phyloP scores from a whole-genome alignment of 1,140 invertebrate species.

The Euborellia annulipes region DNA sequence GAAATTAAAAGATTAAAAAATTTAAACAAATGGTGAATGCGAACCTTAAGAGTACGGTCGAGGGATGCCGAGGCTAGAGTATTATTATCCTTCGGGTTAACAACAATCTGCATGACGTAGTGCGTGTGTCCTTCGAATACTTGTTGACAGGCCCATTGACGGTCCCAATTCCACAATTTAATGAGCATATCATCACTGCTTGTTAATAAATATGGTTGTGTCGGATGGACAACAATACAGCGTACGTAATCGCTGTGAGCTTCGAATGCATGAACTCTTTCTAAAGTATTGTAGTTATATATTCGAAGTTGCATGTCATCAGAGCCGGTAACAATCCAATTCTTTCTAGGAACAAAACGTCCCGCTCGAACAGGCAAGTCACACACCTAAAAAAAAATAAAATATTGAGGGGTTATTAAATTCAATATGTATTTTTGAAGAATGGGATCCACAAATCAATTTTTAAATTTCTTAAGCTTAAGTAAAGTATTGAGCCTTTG shows the following conservation, averaged over 20 bases:
- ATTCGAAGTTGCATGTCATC: slow-evolving; percentile 92
- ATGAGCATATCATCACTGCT: slow-evolving; percentile 98
- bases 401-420: not conserved
- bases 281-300: slow-evolving; percentile 98
- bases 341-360: slow-evolving; percentile 92
- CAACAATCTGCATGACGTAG: slow-evolving; percentile 99
- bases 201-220: slow-evolving; percentile 91
- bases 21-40: slow-evolving; percentile 10
- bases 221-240: slow-evolving; percentile 92
- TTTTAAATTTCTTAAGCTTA: too few species aligned
- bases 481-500: too few species aligned
- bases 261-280: slow-evolving; percentile 89
- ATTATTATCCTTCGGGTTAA: slow-evolving; percentile 99
- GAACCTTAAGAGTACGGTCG: slow-evolving; percentile 92
- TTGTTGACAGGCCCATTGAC: slow-evolving; percentile 92
- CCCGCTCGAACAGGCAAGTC: slow-evolving; percentile 90
- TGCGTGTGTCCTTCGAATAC: slow-evolving; percentile 97
- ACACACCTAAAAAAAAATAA: slow-evolving; percentile 48
- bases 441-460: too few species aligned
- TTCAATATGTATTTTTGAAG: not conserved
- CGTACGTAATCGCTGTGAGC: slow-evolving; percentile 97
- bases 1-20: not conserved
- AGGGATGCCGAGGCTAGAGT: slow-evolving; percentile 98
- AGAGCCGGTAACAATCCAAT: slow-evolving; percentile 96
- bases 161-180: slow-evolving; percentile 99